Base-by-base conservation (phyloP, 1,140 invertebrate genomes). In the Scaptodrosophila lebanonensis region DNA sequence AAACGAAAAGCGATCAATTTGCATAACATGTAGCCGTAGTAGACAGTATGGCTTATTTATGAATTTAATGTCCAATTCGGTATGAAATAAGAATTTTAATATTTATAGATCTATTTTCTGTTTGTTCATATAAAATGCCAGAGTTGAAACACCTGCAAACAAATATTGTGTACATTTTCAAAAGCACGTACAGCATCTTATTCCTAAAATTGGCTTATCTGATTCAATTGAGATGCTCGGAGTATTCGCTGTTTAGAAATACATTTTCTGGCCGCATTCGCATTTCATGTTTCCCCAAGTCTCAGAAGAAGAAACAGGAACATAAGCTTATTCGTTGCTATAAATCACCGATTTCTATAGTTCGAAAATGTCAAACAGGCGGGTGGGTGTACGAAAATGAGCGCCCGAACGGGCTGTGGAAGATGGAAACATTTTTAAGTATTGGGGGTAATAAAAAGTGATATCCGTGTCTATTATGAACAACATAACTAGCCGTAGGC, bases 1-100 rank as follows among this genome's bases (percentile, higher is more conserved):
- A n/a, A 52, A 40, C 35, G 50, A 65, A 51, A 39, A 40, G 22
- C 16, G 25, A n/a, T 11, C 25, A 40, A 77, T 77, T 77, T 53
- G 58, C 72, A 77, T 77, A 76, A 76, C 72, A 67, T 58, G 72
- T 71, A 71, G 59, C 45, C 25, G 20, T 39, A 32, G 15, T 44
- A 54, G 50, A 56, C 35, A 69, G 40, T 56, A 44, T 76, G 57
- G 17, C 52, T 63, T 76, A 76, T 76, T 76, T 76, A 76, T 76
- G 72, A 73, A 52, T 71, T 66, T 53, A 17, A 20, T 17, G 17
- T 53, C 43, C 40, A 48, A 56, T 36, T 16, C 18, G 35, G 30
- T 8, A 12, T 16, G 30, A 58, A 47, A 43, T 57, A 57, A 30
- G 17, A 16, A 59, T 68, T 66, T 76, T 62, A 77, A 76, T 77